Evolutionary conservation across 2,797 vertebrate species (phyloP).

Genomic region (Poliocrania exsul): DNA sequence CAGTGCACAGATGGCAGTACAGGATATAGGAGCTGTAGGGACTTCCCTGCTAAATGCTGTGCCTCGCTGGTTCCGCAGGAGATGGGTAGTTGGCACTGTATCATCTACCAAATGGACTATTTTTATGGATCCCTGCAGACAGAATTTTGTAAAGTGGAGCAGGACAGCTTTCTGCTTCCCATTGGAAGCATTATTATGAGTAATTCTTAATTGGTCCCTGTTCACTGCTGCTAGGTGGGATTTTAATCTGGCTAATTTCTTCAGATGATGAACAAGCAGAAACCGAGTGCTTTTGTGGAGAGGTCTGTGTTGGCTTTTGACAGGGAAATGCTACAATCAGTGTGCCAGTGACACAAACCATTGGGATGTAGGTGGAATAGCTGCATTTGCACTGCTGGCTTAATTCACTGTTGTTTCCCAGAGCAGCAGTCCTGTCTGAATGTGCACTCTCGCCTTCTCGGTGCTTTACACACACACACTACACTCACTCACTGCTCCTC

Average conservation of each 20-base stretch:
- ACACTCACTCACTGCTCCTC: not conserved
- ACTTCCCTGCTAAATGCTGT: not conserved
- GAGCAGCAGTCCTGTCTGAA: slow-evolving; percentile 65
- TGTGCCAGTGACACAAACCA: not conserved
- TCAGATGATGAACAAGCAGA: not conserved
- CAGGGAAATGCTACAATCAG: not conserved
- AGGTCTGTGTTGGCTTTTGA: not conserved
- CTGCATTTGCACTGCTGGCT: slow-evolving; percentile 69
- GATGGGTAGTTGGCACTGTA: not conserved
- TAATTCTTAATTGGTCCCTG: not conserved
- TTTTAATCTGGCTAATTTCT: slow-evolving; percentile 13
- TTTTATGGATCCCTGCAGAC: not conserved
- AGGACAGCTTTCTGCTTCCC: not conserved
- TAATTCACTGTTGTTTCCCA: slow-evolving; percentile 66
- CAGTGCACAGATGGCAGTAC: not conserved
- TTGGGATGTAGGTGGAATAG: not conserved
- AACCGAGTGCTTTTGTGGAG: not conserved
- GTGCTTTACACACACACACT: not conserved
- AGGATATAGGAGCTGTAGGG: not conserved
- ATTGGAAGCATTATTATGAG: not conserved
- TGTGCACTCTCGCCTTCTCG: slow-evolving; percentile 57
- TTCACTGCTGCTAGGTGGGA: not conserved
- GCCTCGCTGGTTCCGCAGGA: not conserved
- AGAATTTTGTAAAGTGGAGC: not conserved
- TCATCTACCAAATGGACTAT: not conserved